Evolutionary conservation across 2,797 vertebrate species (phyloP).

Genomic region (Atherinosoma microstoma): DNA sequence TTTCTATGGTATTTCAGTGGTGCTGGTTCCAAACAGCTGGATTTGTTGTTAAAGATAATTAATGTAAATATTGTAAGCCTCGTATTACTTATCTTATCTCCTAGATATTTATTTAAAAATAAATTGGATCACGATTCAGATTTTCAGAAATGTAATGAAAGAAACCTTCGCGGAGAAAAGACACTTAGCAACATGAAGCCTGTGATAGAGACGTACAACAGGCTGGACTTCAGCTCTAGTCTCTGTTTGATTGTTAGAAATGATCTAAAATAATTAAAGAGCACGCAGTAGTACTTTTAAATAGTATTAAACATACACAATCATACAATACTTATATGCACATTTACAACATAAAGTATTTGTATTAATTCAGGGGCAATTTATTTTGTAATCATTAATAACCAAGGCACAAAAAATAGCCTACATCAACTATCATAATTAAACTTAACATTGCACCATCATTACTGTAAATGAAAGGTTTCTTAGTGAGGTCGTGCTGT

Average conservation of each 20-base stretch:
- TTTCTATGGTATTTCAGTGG: no score
- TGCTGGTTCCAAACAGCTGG: no score
- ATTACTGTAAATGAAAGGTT: neutral
- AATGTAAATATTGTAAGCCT: neutral
- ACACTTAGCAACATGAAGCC: neutral
- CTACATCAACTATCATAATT: neutral
- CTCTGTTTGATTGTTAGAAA: conserved; percentile 20
- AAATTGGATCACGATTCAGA: neutral
- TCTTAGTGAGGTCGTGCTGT: neutral
- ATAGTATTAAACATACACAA: conserved; percentile 49
- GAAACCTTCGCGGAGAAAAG: neutral
- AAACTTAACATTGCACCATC: conserved; percentile 7
- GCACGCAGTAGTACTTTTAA: conserved; percentile 35
- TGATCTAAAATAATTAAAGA: conserved; percentile 22
- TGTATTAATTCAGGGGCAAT: conserved; percentile 27
- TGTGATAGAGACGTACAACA: neutral
- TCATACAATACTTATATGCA: conserved; percentile 33
- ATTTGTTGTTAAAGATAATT: neutral
- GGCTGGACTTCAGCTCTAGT: neutral
- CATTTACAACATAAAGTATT: conserved; percentile 26
- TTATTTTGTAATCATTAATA: conserved; percentile 8
- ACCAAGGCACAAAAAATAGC: conserved; percentile 21
- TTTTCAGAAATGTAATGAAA: neutral
- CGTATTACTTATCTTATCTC: no score
- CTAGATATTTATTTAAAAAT: no score